A percentile compares a stretch with the other conserved stretches of the same genome.
Conservation (phyloP, 2,797 vertebrate genomes). For the Mastacembelus armatus region DNA sequence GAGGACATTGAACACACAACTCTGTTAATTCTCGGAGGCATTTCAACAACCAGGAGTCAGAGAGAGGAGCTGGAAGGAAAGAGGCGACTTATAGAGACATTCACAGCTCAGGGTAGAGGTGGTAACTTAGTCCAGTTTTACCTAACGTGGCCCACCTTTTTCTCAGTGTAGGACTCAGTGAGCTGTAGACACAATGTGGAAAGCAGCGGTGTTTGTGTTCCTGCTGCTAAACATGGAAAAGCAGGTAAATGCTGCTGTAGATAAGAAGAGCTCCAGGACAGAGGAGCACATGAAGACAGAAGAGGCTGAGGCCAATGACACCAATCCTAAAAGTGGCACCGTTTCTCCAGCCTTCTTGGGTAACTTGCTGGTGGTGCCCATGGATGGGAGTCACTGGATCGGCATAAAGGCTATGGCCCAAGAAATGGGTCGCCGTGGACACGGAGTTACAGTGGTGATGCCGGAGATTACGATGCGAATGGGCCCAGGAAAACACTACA, state of each 20-base stretch:
- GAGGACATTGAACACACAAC: conserved; percentile 49
- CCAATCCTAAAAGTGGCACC: neutral
- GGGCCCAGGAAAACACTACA: conserved; percentile 78
- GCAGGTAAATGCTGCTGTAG: conserved; percentile 14
- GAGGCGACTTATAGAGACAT: neutral
- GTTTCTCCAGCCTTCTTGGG: conserved; percentile 53
- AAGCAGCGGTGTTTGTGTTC: conserved; percentile 16
- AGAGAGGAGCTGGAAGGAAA: neutral
- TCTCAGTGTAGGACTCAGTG: neutral
- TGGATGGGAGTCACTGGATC: conserved; percentile 91
- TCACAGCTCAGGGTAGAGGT: neutral
- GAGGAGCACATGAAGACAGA: neutral
- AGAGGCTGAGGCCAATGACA: neutral
- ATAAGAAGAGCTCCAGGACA: neutral
- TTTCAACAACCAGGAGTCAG: neutral
- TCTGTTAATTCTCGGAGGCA: conserved; percentile 23
- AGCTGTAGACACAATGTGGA: conserved; percentile 54
- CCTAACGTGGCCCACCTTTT: neutral
- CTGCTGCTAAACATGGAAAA: conserved; percentile 42
- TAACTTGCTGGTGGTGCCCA: conserved; percentile 85
- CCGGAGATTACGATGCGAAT: conserved; percentile 79
- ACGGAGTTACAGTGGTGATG: conserved; percentile 83
- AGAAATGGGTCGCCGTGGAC: conserved; percentile 84
- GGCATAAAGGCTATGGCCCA: conserved; percentile 78
- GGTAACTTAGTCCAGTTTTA: neutral